Conservation (phyloP, 2,113 vertebrate species). For the Myotis yumanensis region DNA sequence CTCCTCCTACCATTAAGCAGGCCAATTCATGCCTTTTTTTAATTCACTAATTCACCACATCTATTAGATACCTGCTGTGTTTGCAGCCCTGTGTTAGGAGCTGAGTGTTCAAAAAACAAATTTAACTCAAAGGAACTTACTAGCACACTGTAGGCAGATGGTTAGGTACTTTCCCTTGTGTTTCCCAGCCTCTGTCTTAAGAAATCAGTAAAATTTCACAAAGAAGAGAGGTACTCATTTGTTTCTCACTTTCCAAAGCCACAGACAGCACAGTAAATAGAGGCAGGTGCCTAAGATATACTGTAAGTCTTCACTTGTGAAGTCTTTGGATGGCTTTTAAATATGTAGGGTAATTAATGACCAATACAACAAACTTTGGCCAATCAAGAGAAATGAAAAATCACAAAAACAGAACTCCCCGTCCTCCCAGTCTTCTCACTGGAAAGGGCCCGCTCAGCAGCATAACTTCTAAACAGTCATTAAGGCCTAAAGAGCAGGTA, state of each 20-base stretch:
- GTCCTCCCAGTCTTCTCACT: background rate
- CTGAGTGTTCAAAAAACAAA: background rate
- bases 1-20: background rate
- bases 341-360: background rate
- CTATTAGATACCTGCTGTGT: background rate
- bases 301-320: background rate
- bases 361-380: background rate
- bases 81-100: background rate
- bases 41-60: background rate
- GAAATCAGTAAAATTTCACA: slow-evolving; percentile 36
- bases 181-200: slow-evolving; percentile 33
- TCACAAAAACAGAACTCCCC: background rate
- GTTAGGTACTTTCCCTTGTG: slow-evolving; percentile 26
- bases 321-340: background rate
- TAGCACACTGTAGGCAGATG: background rate
- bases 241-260: slow-evolving; percentile 45
- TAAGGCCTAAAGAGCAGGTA: background rate
- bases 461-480: background rate
- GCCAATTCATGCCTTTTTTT: background rate
- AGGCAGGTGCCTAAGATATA: background rate
- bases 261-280: background rate
- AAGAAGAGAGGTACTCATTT: background rate
- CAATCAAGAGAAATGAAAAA: background rate
- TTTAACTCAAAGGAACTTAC: background rate
- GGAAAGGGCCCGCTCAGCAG: background rate